Evolutionary conservation across 2,797 vertebrate species (phyloP).

Genomic region (Sebastes matsubarae): DNA sequence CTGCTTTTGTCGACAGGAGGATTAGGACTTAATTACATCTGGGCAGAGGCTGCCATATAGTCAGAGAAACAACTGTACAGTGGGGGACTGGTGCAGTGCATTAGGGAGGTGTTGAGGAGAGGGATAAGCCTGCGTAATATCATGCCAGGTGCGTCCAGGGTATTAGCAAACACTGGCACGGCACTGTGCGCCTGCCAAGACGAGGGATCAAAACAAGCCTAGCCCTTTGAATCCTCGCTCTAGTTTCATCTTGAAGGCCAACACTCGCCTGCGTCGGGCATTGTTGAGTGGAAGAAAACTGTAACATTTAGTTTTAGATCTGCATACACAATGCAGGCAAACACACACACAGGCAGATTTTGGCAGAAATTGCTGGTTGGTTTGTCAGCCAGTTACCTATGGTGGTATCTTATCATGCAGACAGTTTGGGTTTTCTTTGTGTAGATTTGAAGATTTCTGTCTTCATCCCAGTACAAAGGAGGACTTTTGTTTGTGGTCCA

Average conservation of each 20-base stretch:
- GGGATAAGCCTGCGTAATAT: conserved; percentile 73
- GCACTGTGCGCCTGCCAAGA: conserved; percentile 63
- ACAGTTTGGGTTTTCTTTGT: conserved; percentile 4
- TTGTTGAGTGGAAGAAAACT: conserved; percentile 20
- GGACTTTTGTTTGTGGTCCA: conserved; percentile 1
- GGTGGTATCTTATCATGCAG: neutral
- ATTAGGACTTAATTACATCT: conserved; percentile 70
- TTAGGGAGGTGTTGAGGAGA: conserved; percentile 70
- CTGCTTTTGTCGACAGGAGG: conserved; percentile 65
- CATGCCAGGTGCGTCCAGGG: conserved; percentile 69
- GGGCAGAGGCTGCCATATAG: conserved; percentile 42
- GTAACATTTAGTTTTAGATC: conserved; percentile 10
- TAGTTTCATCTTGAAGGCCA: conserved; percentile 50
- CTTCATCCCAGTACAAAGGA: neutral
- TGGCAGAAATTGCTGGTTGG: neutral
- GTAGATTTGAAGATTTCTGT: conserved; percentile 4
- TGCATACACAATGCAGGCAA: neutral
- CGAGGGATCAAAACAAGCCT: conserved; percentile 58
- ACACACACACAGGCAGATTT: neutral
- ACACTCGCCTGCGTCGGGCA: conserved; percentile 9
- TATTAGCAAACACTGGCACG: conserved; percentile 66
- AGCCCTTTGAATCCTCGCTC: conserved; percentile 30
- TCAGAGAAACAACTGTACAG: conserved; percentile 42
- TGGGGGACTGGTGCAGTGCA: conserved; percentile 39
- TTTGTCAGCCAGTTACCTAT: neutral